Base-by-base conservation (phyloP, 2,888 invertebrate species). In the Drosophila meridionalis region DNA sequence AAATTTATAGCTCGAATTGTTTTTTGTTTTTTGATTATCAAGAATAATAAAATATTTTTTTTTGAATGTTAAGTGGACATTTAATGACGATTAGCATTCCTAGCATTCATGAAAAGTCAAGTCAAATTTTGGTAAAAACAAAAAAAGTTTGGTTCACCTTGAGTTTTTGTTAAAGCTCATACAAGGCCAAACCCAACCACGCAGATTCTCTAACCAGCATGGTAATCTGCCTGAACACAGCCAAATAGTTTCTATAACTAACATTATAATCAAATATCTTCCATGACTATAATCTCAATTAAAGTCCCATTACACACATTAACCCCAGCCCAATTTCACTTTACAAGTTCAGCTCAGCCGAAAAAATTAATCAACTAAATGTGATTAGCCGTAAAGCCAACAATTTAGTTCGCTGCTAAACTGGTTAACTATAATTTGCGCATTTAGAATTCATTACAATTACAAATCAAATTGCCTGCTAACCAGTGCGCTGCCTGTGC, bases 371-470 rank as follows among this genome's bases (percentile, higher is more conserved):
- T 36, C 34, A 45, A 36, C 32, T 0, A 34, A 58, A 34, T 58
- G 26, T 4, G 9, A 61, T 56, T 5, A 20, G 47, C 32, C 30
- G 30, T 36, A 11, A 30, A 38, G 7, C 8, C 9, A 11, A 9
- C 30, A 64, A 28, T 40, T 55, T 28, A n/a, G 38, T 6, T 5
- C 1, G n/a, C 4, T 14, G 40, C 0, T n/a, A 5, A 20, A 34
- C 55, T 55, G 12, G 55, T 55, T 55, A 30, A 40, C 55, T 40
- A 40, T 55, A 30, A 55, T 62, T 43, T 42, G 47, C 1, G n/a
- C 42, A 56, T 56, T 56, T 56, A 8, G 40, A 40, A 48, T 38
- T 20, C 38, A 30, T 30, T 48, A 32, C 20, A 38, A 50, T 47
- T 45, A 4, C 9, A 52, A 45, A 53, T 53, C 26, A 47, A 42